Base-by-base conservation (phyloP, 2,797 vertebrate genomes). In the Vireo griseus region DNA sequence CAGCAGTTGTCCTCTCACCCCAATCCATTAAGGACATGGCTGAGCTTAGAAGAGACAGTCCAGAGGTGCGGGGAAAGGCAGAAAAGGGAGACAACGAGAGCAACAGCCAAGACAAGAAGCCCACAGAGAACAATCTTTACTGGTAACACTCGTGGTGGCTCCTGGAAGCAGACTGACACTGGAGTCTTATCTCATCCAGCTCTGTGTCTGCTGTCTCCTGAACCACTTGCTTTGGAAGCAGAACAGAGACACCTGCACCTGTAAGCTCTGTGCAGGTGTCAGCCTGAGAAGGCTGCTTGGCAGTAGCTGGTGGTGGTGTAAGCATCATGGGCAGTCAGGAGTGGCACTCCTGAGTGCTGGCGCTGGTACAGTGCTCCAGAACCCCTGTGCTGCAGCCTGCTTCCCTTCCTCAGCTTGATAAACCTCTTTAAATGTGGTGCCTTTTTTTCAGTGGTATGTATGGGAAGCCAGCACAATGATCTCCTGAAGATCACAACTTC, bases 211-310 rank as follows among this genome's bases (percentile, higher is more conserved):
- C 84, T 6, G 91, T 68, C 82, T 96, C 96, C 92, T 97, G 94
- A 81, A 95, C 94, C 2, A 76, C 96, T 96, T 95, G 92, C 47
- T 96, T 95, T 97, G 74, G 50, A 85, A 85, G 71, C 86, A 61
- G 61, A 68, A 93, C 57, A 78, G 68, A 84, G 61, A 67, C 50
- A 71, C 71, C 68, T 24, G 31, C 0, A 50, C 13, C 68, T 69
- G 82, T 19, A 42, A 87, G 71, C 35, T 69, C 58, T 69, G 47
- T 25, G 50, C 54, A 40, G 52, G 6, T 19, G 20, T 33, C 84
- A 83, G 63, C 72, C 62, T 40, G 61, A 62, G 71, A 45, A 72
- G 22, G 13, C 35, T 40, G 68, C 33, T 44, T 13, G 16, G 31
- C 25, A 17, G 13, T 2, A 59, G 50, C 15, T 48, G 59, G 37